Percentiles rank a stretch among this genome's conserved stretches.
phyloP scores from a whole-genome alignment of 2,888 invertebrate genomes.

The Cosmorhoe ocellata region DNA sequence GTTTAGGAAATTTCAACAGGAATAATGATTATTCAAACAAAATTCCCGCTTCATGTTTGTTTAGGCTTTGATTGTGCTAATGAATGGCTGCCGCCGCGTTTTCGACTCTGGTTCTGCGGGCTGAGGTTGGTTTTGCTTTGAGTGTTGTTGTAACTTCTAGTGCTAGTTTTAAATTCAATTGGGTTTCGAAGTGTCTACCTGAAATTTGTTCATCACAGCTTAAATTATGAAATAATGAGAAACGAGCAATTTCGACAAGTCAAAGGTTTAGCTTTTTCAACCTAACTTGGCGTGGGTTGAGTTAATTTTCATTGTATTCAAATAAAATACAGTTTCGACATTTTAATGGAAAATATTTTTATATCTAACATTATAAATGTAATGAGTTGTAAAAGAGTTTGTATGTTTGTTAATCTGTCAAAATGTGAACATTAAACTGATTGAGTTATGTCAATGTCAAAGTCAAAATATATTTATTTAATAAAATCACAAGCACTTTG shows the following conservation, averaged over 20 bases:
- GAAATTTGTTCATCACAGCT: constrained; percentile 1
- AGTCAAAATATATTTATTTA: no score
- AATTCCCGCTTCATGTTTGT: constrained; percentile 57
- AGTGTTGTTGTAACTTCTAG: constrained; percentile 16
- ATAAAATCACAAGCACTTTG: no score
- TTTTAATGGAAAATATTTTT: no score
- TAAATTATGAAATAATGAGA: background rate
- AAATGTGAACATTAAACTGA: no score
- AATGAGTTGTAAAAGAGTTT: no score
- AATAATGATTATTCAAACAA: constrained; percentile 68
- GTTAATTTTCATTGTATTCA: background rate
- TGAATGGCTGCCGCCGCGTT: constrained; percentile 37
- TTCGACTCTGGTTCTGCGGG: constrained; percentile 10
- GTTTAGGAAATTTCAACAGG: constrained; percentile 61
- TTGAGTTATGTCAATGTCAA: no score
- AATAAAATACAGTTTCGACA: no score
- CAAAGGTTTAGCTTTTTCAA: background rate
- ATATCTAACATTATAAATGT: no score
- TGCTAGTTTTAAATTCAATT: constrained; percentile 35
- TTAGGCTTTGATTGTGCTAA: constrained; percentile 66
- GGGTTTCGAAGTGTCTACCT: constrained; percentile 23
- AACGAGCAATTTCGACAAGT: background rate
- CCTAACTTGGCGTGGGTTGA: background rate
- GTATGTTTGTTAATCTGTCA: no score
- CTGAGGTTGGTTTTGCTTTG: constrained; percentile 13